Conservation (phyloP, 2,888 invertebrate genomes). For the Celastrina argiolus region DNA sequence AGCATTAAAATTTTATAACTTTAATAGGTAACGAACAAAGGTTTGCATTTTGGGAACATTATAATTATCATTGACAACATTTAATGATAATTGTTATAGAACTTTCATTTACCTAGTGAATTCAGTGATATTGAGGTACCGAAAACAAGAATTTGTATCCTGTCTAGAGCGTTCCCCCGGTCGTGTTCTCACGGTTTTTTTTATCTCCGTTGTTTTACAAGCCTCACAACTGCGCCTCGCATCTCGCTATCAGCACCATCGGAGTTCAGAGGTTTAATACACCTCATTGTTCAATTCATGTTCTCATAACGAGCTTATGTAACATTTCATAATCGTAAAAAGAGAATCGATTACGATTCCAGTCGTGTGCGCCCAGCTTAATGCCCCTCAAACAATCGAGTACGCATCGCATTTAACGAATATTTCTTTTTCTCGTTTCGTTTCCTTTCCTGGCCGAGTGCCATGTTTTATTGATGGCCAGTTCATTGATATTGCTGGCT, state of each 20-base stretch:
- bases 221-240: slow-evolving; percentile 27
- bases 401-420: slow-evolving; percentile 68
- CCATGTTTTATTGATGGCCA: slow-evolving; percentile 77
- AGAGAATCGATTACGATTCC: slow-evolving; percentile 59
- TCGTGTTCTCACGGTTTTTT: slow-evolving; percentile 43
- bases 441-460: slow-evolving; percentile 74
- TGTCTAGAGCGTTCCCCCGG: slow-evolving; percentile 33
- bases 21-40: no score
- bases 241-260: slow-evolving; percentile 35
- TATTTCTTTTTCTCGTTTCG: slow-evolving; percentile 74
- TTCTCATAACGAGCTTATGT: slow-evolving; percentile 41
- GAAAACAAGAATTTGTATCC: slow-evolving; percentile 16
- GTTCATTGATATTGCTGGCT: slow-evolving; percentile 77
- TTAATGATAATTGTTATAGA: no score
- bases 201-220: slow-evolving; percentile 36
- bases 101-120: no score
- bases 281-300: slow-evolving; percentile 28
- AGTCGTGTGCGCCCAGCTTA: slow-evolving; percentile 58
- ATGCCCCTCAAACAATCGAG: slow-evolving; percentile 71
- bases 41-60: no score
- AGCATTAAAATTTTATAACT: no score
- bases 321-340: slow-evolving; percentile 53
- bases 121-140: neutral
- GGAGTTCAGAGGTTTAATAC: slow-evolving; percentile 49
- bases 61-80: no score